Base-by-base conservation (phyloP, 2,797 vertebrate genomes). In the Erpetoichthys calabaricus region DNA sequence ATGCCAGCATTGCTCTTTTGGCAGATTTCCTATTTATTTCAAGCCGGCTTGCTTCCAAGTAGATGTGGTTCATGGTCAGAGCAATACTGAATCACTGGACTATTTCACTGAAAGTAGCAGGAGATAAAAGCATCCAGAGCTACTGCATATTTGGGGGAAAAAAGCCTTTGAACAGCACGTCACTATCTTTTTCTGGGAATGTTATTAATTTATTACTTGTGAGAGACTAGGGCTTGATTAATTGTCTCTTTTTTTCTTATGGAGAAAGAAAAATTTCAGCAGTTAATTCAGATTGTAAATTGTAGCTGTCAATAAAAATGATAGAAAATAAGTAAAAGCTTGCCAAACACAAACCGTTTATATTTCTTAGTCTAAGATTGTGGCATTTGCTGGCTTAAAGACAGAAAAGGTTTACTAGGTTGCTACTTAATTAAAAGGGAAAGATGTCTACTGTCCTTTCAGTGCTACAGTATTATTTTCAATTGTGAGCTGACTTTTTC, bases 1-100 rank as follows among this genome's bases (percentile, higher is more conserved):
- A 25, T 25, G 25, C 64, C 70, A 74, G 42, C 2, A 60, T 70
- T 63, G 56, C 68, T 73, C 76, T 67, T 73, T 76, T 62, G 65
- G 65, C 70, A 68, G 68, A 71, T 64, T 63, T 74, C 68, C 59
- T 72, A 68, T 65, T 73, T 62, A 58, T 44, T 73, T 42, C 51
- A 42, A 55, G 53, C 3, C 57, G 71, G 65, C 58, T 63, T 61
- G 72, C 72, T 67, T 66, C 72, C 58, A 75, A 78, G 71, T 46
- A 63, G 64, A 71, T 56, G 51, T 74, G 73, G 82, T 86, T 90
- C 80, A 81, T 63, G 82, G 84, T 78, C 83, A 75, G 75, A 80
- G 70, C 73, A 73, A 67, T 68, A 64, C 68, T 62, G 54, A 51
- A 78, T 75, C 60, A 65, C 78, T 80, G 76, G 73, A 81, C 76